phyloP scores from a whole-genome alignment of 2,888 invertebrate species.

The Aricia artaxerxes region DNA sequence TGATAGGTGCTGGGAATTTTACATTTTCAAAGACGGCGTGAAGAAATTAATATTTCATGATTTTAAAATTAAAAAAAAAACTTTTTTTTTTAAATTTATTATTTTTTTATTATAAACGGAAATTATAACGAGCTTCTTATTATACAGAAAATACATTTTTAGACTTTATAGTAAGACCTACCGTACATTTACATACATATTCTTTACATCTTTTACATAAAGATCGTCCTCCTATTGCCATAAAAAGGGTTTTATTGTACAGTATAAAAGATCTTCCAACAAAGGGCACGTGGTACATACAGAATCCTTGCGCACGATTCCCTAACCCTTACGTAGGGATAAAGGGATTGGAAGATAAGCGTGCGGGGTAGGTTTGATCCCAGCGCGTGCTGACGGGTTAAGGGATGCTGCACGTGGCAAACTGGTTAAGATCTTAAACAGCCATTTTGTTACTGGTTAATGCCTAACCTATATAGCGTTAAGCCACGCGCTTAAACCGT shows the following conservation, averaged over 20 bases:
- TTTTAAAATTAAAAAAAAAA: neutral
- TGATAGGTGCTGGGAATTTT: conserved; percentile 55
- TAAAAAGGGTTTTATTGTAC: conserved; percentile 56
- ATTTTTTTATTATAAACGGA: neutral
- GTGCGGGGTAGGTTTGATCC: conserved; percentile 63
- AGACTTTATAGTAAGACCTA: neutral
- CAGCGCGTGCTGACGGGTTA: conserved; percentile 73
- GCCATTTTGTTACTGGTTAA: conserved; percentile 20
- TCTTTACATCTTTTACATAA: neutral
- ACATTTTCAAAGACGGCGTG: neutral
- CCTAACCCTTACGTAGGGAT: conserved; percentile 64
- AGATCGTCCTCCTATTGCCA: neutral
- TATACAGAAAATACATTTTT: neutral
- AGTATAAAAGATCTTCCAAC: conserved; percentile 51
- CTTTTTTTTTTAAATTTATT: neutral
- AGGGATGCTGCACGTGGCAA: conserved; percentile 64
- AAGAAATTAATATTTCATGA: conserved; percentile 4
- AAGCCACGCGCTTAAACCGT: neutral
- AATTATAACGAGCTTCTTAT: neutral
- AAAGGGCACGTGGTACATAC: conserved; percentile 71
- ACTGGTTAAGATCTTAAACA: conserved; percentile 35
- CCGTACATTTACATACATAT: neutral
- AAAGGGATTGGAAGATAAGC: conserved; percentile 69
- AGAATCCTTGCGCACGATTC: conserved; percentile 76
- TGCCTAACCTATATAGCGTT: neutral